Conservation (phyloP, 2,888 invertebrate genomes). For the Holacanthella duospinosa region DNA sequence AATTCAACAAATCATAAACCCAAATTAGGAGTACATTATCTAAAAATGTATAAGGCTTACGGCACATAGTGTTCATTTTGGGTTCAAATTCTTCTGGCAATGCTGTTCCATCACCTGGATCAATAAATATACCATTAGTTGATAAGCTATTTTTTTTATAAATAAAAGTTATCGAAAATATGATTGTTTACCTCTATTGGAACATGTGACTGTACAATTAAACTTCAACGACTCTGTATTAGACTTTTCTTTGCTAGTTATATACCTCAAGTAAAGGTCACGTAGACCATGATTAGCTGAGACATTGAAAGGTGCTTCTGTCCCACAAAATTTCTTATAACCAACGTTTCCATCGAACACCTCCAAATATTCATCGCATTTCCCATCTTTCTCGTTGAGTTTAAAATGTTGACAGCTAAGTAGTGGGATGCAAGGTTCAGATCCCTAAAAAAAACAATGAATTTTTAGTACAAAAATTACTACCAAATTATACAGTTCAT, state of each 20-base stretch:
- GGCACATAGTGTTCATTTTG: neutral
- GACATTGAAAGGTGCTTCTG: constrained; percentile 13
- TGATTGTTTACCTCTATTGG: constrained; percentile 16
- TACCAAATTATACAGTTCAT: too few relatives aligned
- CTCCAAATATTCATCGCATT: constrained; percentile 26
- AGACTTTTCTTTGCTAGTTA: too few relatives aligned
- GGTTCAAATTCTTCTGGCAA: constrained; percentile 6
- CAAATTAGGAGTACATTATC: neutral
- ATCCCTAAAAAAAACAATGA: constrained; percentile 19
- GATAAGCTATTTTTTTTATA: too few relatives aligned
- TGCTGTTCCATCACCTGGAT: neutral
- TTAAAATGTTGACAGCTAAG: constrained; percentile 18
- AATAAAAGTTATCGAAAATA: neutral
- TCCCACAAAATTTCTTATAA: constrained; percentile 20
- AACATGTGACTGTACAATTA: constrained; percentile 24
- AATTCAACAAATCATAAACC: neutral
- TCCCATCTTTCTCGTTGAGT: neutral
- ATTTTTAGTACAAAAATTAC: neutral
- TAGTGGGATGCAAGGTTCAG: constrained; percentile 30
- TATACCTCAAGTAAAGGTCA: constrained; percentile 26
- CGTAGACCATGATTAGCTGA: constrained; percentile 21
- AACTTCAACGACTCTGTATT: constrained; percentile 6
- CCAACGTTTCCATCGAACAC: constrained; percentile 28
- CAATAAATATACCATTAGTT: neutral
- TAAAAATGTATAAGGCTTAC: neutral